Evolutionary conservation across 2,888 invertebrate genomes (phyloP), one percentile per base, ranked within the genome.

Genomic region (Hylaea fasciaria): DNA sequence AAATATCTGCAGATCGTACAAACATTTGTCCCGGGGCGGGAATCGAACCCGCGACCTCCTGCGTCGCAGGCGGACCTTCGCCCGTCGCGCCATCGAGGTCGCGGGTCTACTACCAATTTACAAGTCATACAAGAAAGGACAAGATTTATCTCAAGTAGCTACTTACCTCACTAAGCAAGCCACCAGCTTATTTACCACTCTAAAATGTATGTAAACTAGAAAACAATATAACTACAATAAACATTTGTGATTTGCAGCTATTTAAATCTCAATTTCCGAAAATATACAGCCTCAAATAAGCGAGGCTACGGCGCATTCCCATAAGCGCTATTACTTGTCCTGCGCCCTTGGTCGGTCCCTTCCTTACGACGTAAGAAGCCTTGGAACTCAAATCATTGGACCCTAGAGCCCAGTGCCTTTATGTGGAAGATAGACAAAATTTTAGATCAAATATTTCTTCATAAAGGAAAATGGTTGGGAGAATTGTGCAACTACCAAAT

Each of bases 321-420:
- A 74, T 69, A 71, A 72, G 76, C 73, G 69, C 70, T 73, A 70
- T 78, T 72, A 72, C 68, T 62, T 69, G 66, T 66, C 67, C 59
- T 40, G 39, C 44, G 61, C 52, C 56, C 52, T 62, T 62, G 37
- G 48, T 16, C 5, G 41, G 62, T 68, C 70, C 70, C 66, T 70
- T 70, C 70, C 74, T 68, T 69, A 70, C 73, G 74, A 76, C 76
- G 66, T 68, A 35, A 62, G 50, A 59, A 66, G 59, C 57, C 58
- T 61, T 61, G 55, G 64, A 48, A 4, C 52, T 29, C 17, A 14
- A 57, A 52, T 57, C 64, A 65, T 61, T 44, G 61, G 49, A 13
- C 54, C 55, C 53, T 32, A 12, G 61, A 53, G 61, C 44, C 56
- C 44, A 52, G 39, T 56, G 48, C 43, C 37, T 48, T 62, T 57